Evolutionary conservation across 2,113 vertebrate genomes (phyloP).

Genomic region (Salminus brasiliensis): DNA sequence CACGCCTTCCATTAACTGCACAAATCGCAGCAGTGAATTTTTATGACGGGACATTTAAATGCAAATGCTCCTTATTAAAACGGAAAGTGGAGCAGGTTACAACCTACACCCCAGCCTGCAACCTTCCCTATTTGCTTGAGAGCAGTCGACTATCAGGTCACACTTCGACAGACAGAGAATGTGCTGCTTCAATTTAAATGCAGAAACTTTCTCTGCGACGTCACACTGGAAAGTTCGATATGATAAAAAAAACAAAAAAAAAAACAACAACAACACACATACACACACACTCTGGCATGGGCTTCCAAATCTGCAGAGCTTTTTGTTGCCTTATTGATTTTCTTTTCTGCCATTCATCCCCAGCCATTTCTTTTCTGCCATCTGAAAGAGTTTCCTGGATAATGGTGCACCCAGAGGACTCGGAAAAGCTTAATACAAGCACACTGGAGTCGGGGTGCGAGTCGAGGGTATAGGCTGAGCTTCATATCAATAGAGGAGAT

Average conservation of each 20-base stretch:
- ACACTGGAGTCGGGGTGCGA: conserved; percentile 12
- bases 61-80: conserved; percentile 65
- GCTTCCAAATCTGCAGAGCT: conserved; percentile 8
- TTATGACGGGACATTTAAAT: conserved; percentile 62
- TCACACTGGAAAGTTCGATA: background rate
- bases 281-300: background rate
- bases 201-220: background rate
- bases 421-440: conserved; percentile 33
- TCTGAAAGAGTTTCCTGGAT: conserved; percentile 7
- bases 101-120: conserved; percentile 20
- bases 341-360: background rate
- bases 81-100: conserved; percentile 56
- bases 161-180: background rate
- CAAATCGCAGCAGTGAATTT: conserved; percentile 20
- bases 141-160: background rate
- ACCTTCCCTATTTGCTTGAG: background rate
- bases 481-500: conserved; percentile 25
- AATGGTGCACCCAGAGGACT: conserved; percentile 3
- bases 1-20: conserved; percentile 59
- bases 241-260: background rate
- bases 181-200: conserved; percentile 37
- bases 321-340: conserved; percentile 30
- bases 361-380: conserved; percentile 17
- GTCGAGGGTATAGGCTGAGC: conserved; percentile 20
- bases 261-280: no score